phyloP scores from a whole-genome alignment of 2,888 invertebrate genomes.

The Allygus modestus region DNA sequence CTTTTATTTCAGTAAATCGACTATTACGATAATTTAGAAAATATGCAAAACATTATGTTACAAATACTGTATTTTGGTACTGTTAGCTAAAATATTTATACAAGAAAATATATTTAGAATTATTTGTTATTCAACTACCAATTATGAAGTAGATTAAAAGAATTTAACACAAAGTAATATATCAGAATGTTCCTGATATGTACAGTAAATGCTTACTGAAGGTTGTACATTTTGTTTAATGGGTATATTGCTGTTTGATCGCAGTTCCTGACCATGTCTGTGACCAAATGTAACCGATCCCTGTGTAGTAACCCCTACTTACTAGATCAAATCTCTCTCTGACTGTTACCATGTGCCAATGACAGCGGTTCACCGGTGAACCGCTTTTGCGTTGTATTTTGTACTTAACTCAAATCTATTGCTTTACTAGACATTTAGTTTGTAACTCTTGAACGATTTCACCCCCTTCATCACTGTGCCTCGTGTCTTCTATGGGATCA shows the following conservation, averaged over 20 bases:
- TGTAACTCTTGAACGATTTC: conserved; percentile 42
- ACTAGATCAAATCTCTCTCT: conserved; percentile 4
- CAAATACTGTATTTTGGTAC: conserved; percentile 35
- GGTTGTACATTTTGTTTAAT: conserved; percentile 13
- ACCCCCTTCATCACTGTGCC: conserved; percentile 59
- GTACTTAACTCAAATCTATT: conserved; percentile 31
- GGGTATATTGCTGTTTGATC: conserved; percentile 6
- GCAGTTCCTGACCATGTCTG: conserved; percentile 37
- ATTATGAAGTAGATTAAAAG: conserved; percentile 5
- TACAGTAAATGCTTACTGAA: not conserved
- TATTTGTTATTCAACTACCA: conserved; percentile 35
- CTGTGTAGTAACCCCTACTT: not conserved
- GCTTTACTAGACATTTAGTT: conserved; percentile 45
- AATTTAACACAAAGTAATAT: conserved; percentile 7
- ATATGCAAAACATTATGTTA: conserved; percentile 1
- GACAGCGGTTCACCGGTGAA: not conserved
- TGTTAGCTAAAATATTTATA: conserved; percentile 31
- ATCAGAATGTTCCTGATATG: conserved; percentile 43
- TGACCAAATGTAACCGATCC: conserved; percentile 8
- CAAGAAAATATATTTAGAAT: conserved; percentile 17
- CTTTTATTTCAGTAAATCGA: not conserved
- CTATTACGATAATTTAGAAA: not conserved
- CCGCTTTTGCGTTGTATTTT: conserved; percentile 32
- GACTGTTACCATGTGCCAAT: conserved; percentile 57
- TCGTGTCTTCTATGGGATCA: conserved; percentile 63